Evolutionary conservation across 1,140 invertebrate genomes (phyloP), one percentile per base, ranked within the genome.

Genomic region (Pseudomyrmex pallidus): DNA sequence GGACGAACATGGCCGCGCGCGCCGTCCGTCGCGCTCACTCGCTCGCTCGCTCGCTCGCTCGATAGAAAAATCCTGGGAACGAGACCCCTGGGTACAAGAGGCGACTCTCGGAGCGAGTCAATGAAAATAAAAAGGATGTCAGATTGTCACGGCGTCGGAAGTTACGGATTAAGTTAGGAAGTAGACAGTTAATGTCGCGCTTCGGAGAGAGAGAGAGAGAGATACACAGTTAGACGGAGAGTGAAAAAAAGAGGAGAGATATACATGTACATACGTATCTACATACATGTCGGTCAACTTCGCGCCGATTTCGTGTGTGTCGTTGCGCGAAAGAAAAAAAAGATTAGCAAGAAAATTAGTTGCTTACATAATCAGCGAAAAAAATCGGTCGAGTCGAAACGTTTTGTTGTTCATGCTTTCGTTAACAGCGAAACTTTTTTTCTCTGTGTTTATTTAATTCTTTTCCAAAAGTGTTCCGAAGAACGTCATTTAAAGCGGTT

Each of bases 91-190:
- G 35, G 35, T 89, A 89, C 88, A 87, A 90, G 89, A 90, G 89
- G 59, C 50, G 72, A 86, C 86, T 87, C 88, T 87, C 88, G 87
- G 74, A 90, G 88, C 87, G 89, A 92, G 91, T 90, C 91, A 94
- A 94, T 94, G 92, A 94, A 94, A 94, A 94, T 94, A 94, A 94
- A 94, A 94, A 94, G 94, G 94, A 94, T 94, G 93, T 94, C 94
- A 94, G 93, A 94, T 94, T 94, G 94, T 92, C 92, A 93, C 93
- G 92, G 93, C 93, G 93, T 94, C 93, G 94, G 94, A 94, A 94
- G 94, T 92, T 93, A 93, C 93, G 93, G 94, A 94, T 94, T 94
- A 94, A 94, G 94, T 94, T 94, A 94, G 94, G 94, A 94, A 94
- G 93, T 93, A 91, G 93, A 94, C 93, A 92, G 93, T 94, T 94